Conservation (phyloP, 2,797 vertebrate genomes). For the Enteromius argenteus region DNA sequence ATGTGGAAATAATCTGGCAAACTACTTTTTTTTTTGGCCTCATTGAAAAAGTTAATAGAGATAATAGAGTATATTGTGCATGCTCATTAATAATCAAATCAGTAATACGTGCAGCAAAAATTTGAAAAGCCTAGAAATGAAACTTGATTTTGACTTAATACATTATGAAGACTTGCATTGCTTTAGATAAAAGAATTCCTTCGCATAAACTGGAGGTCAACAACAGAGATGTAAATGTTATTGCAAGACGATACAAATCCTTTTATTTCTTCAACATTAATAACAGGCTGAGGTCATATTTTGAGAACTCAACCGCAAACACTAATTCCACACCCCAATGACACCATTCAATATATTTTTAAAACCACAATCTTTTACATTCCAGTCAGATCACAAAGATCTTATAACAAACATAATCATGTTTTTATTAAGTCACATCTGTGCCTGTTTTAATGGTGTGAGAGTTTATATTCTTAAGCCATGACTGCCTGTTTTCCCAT, state of each 20-base stretch:
- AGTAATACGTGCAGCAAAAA: not conserved
- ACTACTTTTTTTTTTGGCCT: not conserved
- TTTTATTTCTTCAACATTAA: constrained; percentile 24
- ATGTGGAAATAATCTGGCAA: not conserved
- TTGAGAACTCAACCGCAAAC: constrained; percentile 34
- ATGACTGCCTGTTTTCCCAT: constrained; percentile 39
- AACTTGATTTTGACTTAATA: not conserved
- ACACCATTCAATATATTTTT: constrained; percentile 26
- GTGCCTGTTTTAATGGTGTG: constrained; percentile 47
- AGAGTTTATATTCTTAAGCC: constrained; percentile 47
- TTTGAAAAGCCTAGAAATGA: not conserved
- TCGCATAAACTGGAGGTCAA: not conserved
- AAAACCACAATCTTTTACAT: constrained; percentile 23
- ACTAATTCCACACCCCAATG: constrained; percentile 4
- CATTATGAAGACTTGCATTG: not conserved
- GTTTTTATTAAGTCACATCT: constrained; percentile 47
- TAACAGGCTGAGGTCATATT: constrained; percentile 30
- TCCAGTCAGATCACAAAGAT: constrained; percentile 35
- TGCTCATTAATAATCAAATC: not conserved
- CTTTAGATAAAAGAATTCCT: not conserved
- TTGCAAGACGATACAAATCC: constrained; percentile 27
- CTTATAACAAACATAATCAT: constrained; percentile 17
- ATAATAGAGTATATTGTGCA: not conserved
- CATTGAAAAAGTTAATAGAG: not conserved
- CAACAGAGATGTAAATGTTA: constrained; percentile 55